These are phyloP conservation scores for Psittacula echo DNA, from an alignment of 2,797 vertebrate species.

Conservation along the genomic window DNA sequence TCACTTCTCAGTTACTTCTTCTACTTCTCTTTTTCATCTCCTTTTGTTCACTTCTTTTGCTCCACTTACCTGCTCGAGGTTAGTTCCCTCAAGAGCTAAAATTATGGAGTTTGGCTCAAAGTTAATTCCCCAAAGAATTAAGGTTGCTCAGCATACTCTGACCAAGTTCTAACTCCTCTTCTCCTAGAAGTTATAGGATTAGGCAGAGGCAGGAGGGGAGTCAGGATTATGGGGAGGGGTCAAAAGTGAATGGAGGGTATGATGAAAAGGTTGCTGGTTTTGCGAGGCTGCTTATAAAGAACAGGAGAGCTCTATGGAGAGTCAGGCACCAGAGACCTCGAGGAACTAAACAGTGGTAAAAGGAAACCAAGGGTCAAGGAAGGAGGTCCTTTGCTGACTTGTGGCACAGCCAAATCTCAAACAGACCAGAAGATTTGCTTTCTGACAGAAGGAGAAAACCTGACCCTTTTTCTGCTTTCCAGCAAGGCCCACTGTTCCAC, in stretches of 20 bases:
- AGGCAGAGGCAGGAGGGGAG: neutral
- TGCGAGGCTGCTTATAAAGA: neutral
- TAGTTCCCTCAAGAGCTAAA: too few species aligned
- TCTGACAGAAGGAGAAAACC: neutral
- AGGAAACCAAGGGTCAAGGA: neutral
- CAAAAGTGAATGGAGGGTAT: neutral
- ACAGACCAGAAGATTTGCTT: neutral
- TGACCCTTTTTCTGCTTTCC: neutral
- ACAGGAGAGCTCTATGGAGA: neutral
- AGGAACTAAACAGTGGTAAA: neutral
- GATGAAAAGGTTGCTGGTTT: neutral
- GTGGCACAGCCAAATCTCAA: neutral
- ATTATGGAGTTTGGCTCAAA: too few species aligned
- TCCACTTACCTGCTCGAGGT: too few species aligned
- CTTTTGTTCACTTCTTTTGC: too few species aligned
- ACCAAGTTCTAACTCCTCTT: too few species aligned
- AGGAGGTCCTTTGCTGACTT: neutral
- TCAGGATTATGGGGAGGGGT: neutral
- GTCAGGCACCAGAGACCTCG: neutral
- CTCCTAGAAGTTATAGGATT: neutral
- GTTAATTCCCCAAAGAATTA: too few species aligned
- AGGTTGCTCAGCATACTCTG: too few species aligned
- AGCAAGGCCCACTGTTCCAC: neutral
- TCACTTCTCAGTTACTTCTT: too few species aligned
- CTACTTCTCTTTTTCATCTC: too few species aligned